These are phyloP conservation scores for Tricholaema leucomelas DNA, from an alignment of 2,113 vertebrate genomes.

Conservation along the genomic window DNA sequence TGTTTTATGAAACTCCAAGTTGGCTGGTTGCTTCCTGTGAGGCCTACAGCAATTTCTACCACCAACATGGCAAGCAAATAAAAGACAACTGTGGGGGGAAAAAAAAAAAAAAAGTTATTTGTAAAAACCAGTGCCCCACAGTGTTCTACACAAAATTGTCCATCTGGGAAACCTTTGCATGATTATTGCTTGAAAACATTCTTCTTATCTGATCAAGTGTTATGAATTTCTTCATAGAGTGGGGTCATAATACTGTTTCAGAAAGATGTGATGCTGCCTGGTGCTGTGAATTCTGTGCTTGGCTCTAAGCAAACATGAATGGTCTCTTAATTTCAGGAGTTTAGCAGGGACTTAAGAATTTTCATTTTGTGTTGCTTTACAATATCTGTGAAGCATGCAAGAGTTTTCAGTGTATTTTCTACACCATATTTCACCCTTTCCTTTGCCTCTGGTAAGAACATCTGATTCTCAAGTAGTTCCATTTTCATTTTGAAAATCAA, in stretches of 20 bases:
- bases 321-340: neutral
- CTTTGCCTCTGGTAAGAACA: neutral
- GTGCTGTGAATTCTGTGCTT: neutral
- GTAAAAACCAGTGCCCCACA: neutral
- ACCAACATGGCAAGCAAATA: slow-evolving; percentile 24
- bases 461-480: neutral
- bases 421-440: neutral
- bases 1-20: slow-evolving; percentile 32
- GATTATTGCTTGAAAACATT: slow-evolving; percentile 46
- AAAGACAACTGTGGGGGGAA: slow-evolving; percentile 21
- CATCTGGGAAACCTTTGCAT: slow-evolving; percentile 46
- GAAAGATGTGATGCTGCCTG: neutral
- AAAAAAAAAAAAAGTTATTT: neutral
- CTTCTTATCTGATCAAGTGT: slow-evolving; percentile 50
- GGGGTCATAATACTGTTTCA: neutral
- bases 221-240: neutral
- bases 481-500: neutral
- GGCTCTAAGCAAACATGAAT: neutral
- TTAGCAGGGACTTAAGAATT: neutral
- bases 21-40: slow-evolving; percentile 57
- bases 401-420: neutral
- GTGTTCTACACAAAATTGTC: slow-evolving; percentile 28
- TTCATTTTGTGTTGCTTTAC: neutral
- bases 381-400: neutral
- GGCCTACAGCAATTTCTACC: slow-evolving; percentile 59